Evolutionary conservation across 2,113 vertebrate species (phyloP), one percentile per base, ranked within the genome.

Genomic region (Atherinomorus stipes): DNA sequence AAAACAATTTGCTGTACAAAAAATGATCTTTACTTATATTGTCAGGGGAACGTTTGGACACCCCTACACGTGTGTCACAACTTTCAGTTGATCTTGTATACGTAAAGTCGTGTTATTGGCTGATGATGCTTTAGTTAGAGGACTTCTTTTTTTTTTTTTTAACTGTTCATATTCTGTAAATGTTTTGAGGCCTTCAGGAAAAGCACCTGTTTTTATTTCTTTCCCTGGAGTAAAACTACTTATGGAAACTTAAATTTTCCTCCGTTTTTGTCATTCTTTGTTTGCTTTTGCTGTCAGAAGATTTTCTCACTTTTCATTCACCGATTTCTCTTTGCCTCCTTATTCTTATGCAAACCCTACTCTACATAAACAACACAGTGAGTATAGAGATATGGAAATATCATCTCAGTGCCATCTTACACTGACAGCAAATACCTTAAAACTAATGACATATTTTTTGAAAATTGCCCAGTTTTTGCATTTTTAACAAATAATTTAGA

Each of bases 291-390:
- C 25, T 40, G 31, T 63, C 19, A 16, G 42, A 44, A 25, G 47
- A 51, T 51, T 25, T 38, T 1, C 42, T 64, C 11, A 38, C 11
- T 18, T 60, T 11, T 54, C 50, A 52, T 59, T 51, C 31, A 34
- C 7, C 7, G 3, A 22, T 63, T 53, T 59, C 11, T 44, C 18
- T 57, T 71, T 70, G 25, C 11, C 22, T 49, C 44, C 21, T 72
- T 49, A 64, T 62, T 50, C 23, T 58, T 61, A 23, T n/a, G 19
- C 64, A 66, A 26, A 26, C 11, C 25, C 23, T 53, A 37, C 64
- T 34, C 31, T 34, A 34, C 31, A 9, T 34, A 34, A 70, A 62
- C 58, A 49, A 34, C 69, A 72, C 67, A 57, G 50, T 66, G 77
- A 70, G 72, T 62, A 47, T 11, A 49, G 56, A 47, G 44, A 15